phyloP scores from a whole-genome alignment of 2,797 vertebrate genomes.

The Oceanodroma leucorhoa region DNA sequence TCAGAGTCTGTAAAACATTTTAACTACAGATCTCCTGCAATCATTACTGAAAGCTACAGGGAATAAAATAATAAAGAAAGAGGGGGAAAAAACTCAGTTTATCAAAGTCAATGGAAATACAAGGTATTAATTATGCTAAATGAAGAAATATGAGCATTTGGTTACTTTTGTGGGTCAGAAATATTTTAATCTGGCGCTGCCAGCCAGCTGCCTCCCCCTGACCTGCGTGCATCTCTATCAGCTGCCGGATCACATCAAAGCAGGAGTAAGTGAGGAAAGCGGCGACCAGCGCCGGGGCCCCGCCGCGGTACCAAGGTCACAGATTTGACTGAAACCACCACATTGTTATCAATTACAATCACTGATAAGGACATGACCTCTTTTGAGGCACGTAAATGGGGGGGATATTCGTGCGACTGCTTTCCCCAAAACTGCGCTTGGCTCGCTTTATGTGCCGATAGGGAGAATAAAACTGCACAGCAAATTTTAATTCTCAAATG shows the following conservation, averaged over 20 bases:
- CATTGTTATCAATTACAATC: slow-evolving; percentile 61
- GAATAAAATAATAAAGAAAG: slow-evolving; percentile 34
- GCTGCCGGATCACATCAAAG: slow-evolving; percentile 77
- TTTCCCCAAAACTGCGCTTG: background rate
- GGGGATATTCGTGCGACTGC: background rate
- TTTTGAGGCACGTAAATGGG: background rate
- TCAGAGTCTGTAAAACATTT: slow-evolving; percentile 78
- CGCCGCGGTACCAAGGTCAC: slow-evolving; percentile 58
- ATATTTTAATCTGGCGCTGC: slow-evolving; percentile 65
- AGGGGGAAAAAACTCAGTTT: slow-evolving; percentile 52
- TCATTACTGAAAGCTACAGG: slow-evolving; percentile 71
- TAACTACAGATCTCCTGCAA: slow-evolving; percentile 70
- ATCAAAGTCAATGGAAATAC: slow-evolving; percentile 80
- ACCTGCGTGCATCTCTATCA: slow-evolving; percentile 62
- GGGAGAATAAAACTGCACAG: background rate
- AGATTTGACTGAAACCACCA: slow-evolving; percentile 29
- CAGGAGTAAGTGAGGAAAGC: slow-evolving; percentile 57
- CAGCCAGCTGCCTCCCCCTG: slow-evolving; percentile 71
- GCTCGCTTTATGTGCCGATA: background rate
- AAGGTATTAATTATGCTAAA: slow-evolving; percentile 88
- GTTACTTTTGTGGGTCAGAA: slow-evolving; percentile 73
- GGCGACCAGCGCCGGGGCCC: background rate
- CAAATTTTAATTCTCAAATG: background rate
- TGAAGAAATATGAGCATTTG: slow-evolving; percentile 81
- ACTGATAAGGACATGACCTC: slow-evolving; percentile 43